Conservation (phyloP, 1,140 invertebrate genomes). For the Palaemon carinicauda region DNA sequence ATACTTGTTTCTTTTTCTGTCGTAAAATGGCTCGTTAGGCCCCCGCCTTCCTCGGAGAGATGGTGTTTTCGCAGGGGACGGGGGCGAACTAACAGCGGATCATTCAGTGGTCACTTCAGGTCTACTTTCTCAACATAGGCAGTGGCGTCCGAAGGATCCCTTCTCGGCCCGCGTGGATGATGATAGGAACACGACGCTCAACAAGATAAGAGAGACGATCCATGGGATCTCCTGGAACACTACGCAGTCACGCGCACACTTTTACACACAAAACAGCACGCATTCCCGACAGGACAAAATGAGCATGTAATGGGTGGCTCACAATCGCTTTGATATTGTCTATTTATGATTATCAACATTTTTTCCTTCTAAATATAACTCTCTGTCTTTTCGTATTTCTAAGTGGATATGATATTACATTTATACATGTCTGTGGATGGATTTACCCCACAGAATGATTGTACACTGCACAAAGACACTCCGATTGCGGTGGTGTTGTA, state of each 20-base stretch:
- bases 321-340: constrained; percentile 9
- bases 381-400: not conserved
- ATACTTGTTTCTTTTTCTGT: not conserved
- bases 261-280: constrained; percentile 30
- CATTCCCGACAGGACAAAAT: not conserved
- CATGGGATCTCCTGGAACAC: constrained; percentile 34
- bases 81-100: constrained; percentile 34
- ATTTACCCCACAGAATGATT: constrained; percentile 46
- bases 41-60: not conserved
- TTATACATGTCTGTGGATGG: constrained; percentile 44
- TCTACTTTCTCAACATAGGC: constrained; percentile 16
- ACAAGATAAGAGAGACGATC: not conserved
- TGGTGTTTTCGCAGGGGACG: not conserved
- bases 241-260: constrained; percentile 31
- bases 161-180: constrained; percentile 31
- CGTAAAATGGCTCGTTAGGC: not conserved
- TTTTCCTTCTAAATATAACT: not conserved
- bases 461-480: constrained; percentile 52
- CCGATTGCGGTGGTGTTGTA: constrained; percentile 43
- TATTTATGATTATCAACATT: constrained; percentile 5
- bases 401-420: constrained; percentile 7
- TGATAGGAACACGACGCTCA: not conserved
- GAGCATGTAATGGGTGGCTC: constrained; percentile 40
- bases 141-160: not conserved
- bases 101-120: constrained; percentile 52